A percentile compares a stretch with the other conserved stretches of the same genome.
Evolutionary conservation across 2,888 invertebrate species (phyloP).

Genomic region (Leptura quadrifasciata): DNA sequence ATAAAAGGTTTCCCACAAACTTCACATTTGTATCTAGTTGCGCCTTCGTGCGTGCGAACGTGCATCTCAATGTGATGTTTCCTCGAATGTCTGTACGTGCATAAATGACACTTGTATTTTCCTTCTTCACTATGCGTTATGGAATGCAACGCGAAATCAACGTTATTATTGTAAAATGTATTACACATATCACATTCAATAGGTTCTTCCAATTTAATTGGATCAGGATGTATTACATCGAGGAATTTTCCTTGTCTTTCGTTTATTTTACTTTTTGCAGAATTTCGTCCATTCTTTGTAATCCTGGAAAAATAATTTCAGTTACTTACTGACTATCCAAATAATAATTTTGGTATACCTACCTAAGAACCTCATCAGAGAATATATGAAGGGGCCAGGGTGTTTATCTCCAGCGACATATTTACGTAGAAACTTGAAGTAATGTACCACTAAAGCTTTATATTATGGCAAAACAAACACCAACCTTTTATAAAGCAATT

Average conservation of each 20-base stretch:
- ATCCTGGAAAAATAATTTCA: background rate
- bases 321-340: background rate
- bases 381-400: too few species aligned
- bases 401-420: too few species aligned
- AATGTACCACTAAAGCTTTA: too few species aligned
- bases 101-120: slow-evolving; percentile 65
- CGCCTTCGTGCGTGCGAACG: slow-evolving; percentile 71
- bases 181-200: slow-evolving; percentile 65
- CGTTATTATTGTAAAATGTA: slow-evolving; percentile 71
- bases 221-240: background rate
- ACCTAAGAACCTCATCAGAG: too few species aligned
- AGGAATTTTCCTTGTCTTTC: background rate
- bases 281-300: background rate
- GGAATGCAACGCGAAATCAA: slow-evolving; percentile 63
- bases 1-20: slow-evolving; percentile 75
- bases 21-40: slow-evolving; percentile 72
- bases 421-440: too few species aligned
- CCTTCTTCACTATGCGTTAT: slow-evolving; percentile 61
- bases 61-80: slow-evolving; percentile 69
- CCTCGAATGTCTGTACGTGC: slow-evolving; percentile 63
- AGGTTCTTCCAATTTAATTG: slow-evolving; percentile 15
- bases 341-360: background rate
- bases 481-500: too few species aligned
- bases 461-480: too few species aligned
- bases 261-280: background rate